Percentiles rank a stretch among this genome's conserved stretches.
Conservation (phyloP, 2,888 invertebrate genomes). For the Perizoma affinitatum region DNA sequence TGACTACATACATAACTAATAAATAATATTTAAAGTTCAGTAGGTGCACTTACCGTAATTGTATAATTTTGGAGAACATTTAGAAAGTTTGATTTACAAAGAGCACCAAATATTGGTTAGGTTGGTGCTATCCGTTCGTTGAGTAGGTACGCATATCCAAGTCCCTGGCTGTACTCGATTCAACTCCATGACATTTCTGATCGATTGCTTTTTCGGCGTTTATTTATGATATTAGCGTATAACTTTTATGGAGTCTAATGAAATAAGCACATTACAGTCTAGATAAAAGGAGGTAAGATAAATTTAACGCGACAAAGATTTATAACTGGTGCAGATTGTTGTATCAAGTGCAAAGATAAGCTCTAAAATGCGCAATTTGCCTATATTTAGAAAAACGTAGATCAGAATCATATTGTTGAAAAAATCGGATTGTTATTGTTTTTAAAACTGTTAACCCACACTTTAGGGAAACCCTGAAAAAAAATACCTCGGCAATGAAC, state of each 20-base stretch:
- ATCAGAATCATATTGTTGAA: neutral
- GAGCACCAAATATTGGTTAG: too few species aligned
- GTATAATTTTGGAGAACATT: too few species aligned
- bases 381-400: neutral
- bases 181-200: conserved; percentile 50
- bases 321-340: conserved; percentile 40
- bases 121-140: neutral
- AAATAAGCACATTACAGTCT: conserved; percentile 30
- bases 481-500: too few species aligned
- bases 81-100: too few species aligned
- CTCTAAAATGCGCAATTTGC: neutral
- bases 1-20: too few species aligned
- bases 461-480: too few species aligned
- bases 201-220: conserved; percentile 45
- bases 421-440: too few species aligned
- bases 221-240: conserved; percentile 50
- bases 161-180: conserved; percentile 40
- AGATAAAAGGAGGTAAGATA: conserved; percentile 47
- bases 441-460: too few species aligned
- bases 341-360: conserved; percentile 11
- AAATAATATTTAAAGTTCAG: too few species aligned
- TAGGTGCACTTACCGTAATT: too few species aligned
- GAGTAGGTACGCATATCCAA: neutral
- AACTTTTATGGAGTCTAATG: conserved; percentile 16
- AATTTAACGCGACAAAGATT: conserved; percentile 47